Percentiles rank a stretch among this genome's conserved stretches.
These are phyloP conservation scores for Acanthiza pusilla DNA, from an alignment of 2,797 vertebrate species.

Conservation along the genomic window DNA sequence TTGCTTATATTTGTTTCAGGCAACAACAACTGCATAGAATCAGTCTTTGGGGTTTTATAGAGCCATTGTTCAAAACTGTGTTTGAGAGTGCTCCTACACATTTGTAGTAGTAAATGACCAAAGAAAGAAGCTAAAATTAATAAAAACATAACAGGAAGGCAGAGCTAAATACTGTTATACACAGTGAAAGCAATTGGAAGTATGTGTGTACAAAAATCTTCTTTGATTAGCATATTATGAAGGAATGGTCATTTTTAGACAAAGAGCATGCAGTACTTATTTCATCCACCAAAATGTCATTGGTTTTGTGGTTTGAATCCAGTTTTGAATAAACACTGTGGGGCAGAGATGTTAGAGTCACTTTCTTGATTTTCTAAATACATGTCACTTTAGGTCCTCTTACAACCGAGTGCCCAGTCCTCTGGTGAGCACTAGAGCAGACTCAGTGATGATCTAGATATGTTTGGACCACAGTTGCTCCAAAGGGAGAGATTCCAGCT, in stretches of 20 bases:
- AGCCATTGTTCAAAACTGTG: background rate
- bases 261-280: background rate
- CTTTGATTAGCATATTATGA: background rate
- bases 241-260: background rate
- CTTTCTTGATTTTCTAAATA: background rate
- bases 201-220: background rate
- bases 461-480: background rate
- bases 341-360: background rate
- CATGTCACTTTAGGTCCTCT: background rate
- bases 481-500: background rate
- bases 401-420: background rate
- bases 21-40: background rate
- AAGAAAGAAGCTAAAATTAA: background rate
- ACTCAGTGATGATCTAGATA: background rate
- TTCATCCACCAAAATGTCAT: background rate
- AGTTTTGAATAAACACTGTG: background rate
- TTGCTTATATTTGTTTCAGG: background rate
- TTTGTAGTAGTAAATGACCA: background rate
- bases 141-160: background rate
- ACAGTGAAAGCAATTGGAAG: background rate
- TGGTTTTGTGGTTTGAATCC: background rate
- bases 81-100: background rate
- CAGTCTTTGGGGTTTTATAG: background rate
- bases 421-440: background rate
- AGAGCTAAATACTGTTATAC: background rate